A percentile compares a stretch with the other conserved stretches of the same genome.
Conservation (phyloP, 2,797 vertebrate genomes). For the Dendrocincla fuliginosa region DNA sequence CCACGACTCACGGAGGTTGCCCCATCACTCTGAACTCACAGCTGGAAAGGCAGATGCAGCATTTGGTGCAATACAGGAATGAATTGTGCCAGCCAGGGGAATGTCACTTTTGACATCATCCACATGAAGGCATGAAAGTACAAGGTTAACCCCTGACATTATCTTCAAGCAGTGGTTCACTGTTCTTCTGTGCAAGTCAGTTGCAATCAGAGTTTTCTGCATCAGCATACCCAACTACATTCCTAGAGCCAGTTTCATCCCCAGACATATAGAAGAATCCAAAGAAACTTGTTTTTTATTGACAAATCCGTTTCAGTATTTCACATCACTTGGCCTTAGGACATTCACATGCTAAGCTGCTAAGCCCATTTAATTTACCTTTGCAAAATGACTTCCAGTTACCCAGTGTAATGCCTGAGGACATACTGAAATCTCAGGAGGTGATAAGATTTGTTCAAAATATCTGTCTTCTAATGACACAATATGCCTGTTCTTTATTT, state of each 20-base stretch:
- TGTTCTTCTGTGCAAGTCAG: not conserved
- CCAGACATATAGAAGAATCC: not conserved
- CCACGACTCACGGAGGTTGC: not conserved
- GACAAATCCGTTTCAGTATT: constrained; percentile 27
- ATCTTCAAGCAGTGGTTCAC: not conserved
- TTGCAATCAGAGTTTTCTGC: not conserved
- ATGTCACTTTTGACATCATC: not conserved
- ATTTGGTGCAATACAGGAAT: constrained; percentile 31
- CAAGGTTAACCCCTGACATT: not conserved
- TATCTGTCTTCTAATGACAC: not conserved
- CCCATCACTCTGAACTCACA: constrained; percentile 14
- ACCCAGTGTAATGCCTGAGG: not conserved
- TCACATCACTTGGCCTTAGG: not conserved
- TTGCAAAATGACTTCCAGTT: constrained; percentile 6
- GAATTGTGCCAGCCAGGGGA: not conserved
- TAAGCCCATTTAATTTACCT: constrained; percentile 34
- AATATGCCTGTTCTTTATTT: not conserved
- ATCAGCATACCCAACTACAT: not conserved
- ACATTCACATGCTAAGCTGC: not conserved
- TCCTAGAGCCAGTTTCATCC: not conserved
- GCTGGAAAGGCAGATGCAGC: not conserved
- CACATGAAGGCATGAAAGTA: not conserved
- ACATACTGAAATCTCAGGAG: not conserved
- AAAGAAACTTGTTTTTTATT: not conserved
- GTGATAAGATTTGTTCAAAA: not conserved